Conservation (phyloP, 1,140 invertebrate genomes). For the Brachionus calyciflorus region DNA sequence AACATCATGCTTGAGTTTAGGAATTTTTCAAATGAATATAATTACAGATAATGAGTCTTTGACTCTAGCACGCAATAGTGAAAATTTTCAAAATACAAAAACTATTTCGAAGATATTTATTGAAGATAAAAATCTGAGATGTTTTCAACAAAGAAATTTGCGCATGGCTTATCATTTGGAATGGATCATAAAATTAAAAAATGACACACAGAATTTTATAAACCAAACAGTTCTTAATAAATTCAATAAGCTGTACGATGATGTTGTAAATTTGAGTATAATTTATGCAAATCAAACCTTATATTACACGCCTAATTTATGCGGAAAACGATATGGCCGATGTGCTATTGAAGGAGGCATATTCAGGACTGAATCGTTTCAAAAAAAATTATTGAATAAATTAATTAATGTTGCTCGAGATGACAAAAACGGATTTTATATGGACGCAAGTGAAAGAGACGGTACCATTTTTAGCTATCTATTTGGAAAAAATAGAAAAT, state of each 20-base stretch:
- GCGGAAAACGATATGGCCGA: background rate
- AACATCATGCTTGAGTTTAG: background rate
- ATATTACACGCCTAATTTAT: background rate
- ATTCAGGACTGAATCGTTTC: background rate
- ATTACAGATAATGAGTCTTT: background rate
- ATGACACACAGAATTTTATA: background rate
- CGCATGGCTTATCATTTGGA: slow-evolving; percentile 20
- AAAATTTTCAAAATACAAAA: background rate
- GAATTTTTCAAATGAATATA: background rate
- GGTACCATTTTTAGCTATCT: slow-evolving; percentile 8
- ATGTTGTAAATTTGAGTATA: background rate
- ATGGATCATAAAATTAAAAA: background rate
- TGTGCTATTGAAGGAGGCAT: slow-evolving; percentile 39
- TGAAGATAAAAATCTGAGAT: background rate
- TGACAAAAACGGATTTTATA: background rate
- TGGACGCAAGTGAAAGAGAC: background rate
- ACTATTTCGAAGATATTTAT: background rate
- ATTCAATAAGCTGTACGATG: slow-evolving; percentile 27
- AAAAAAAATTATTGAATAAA: slow-evolving; percentile 6
- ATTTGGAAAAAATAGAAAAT: slow-evolving; percentile 18
- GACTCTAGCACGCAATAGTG: background rate
- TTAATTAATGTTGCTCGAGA: background rate
- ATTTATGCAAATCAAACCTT: background rate
- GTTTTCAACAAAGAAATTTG: background rate
- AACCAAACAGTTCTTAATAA: background rate